Conservation (phyloP, 2,888 invertebrate species). For the Ormyrus nitidulus region DNA sequence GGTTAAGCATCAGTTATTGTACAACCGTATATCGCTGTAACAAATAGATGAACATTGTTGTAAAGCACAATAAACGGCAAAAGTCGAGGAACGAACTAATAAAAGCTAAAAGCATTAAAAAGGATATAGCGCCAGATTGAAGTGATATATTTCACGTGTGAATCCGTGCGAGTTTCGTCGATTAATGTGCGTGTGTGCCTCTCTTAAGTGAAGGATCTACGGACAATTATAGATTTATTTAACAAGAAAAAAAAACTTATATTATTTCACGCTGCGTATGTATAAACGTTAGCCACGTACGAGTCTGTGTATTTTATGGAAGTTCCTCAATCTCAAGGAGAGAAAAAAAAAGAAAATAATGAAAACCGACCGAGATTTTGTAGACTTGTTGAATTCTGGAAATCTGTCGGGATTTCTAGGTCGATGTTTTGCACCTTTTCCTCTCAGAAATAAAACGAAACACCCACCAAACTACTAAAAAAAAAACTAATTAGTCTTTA, state of each 20-base stretch:
- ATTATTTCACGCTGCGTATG: conserved; percentile 15
- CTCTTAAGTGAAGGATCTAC: too few species aligned
- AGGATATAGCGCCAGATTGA: neutral
- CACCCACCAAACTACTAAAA: neutral
- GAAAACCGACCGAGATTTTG: conserved; percentile 68
- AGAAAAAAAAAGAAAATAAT: neutral
- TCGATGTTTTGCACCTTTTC: conserved; percentile 60
- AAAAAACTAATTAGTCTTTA: neutral
- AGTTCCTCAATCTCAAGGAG: conserved; percentile 72
- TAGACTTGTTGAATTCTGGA: conserved; percentile 67
- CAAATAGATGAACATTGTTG: too few species aligned
- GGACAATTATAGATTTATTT: too few species aligned
- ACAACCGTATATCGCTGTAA: neutral
- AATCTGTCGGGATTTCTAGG: conserved; percentile 66
- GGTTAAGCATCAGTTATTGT: neutral
- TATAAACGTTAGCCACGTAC: conserved; percentile 55
- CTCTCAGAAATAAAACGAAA: conserved; percentile 16
- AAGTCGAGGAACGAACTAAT: too few species aligned
- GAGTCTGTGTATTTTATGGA: conserved; percentile 70
- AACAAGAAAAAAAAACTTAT: conserved; percentile 6
- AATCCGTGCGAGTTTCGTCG: neutral
- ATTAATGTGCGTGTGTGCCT: neutral
- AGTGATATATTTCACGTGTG: neutral
- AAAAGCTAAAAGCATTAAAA: too few species aligned
- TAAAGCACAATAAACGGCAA: too few species aligned